These are phyloP conservation scores for Prietella phreatophila DNA, from an alignment of 2,113 vertebrate genomes.

Conservation along the genomic window DNA sequence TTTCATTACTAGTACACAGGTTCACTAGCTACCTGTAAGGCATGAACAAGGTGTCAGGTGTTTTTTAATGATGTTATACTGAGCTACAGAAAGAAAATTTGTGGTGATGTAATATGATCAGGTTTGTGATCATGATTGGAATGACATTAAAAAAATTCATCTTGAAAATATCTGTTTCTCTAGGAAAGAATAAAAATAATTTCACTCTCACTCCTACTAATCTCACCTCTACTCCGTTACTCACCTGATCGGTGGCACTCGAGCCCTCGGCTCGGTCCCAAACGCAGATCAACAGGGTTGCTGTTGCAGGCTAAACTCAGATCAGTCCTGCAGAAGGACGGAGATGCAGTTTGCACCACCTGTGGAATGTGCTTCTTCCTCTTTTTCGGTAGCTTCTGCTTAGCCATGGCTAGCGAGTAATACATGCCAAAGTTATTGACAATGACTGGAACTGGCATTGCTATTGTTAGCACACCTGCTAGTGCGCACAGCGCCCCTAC, in stretches of 20 bases:
- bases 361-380: conserved; percentile 97
- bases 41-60: no score
- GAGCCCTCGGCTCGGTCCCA: conserved; percentile 80
- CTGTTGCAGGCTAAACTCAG: conserved; percentile 91
- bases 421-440: conserved; percentile 99
- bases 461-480: conserved; percentile 93
- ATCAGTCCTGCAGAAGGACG: conserved; percentile 90
- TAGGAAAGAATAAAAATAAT: neutral
- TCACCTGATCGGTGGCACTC: conserved; percentile 94
- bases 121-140: neutral
- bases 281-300: conserved; percentile 84
- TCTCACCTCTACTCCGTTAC: neutral
- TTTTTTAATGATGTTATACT: no score
- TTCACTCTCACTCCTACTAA: neutral
- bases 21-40: no score
- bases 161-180: neutral
- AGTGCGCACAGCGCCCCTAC: conserved; percentile 93
- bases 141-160: neutral
- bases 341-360: conserved; percentile 83
- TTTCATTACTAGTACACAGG: no score
- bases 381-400: conserved; percentile 96
- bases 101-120: no score
- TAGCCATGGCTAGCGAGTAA: conserved; percentile 98
- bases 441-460: conserved; percentile 98
- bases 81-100: no score